phyloP scores from a whole-genome alignment of 2,113 vertebrate species.

The Ophthalmolycus amberensis region DNA sequence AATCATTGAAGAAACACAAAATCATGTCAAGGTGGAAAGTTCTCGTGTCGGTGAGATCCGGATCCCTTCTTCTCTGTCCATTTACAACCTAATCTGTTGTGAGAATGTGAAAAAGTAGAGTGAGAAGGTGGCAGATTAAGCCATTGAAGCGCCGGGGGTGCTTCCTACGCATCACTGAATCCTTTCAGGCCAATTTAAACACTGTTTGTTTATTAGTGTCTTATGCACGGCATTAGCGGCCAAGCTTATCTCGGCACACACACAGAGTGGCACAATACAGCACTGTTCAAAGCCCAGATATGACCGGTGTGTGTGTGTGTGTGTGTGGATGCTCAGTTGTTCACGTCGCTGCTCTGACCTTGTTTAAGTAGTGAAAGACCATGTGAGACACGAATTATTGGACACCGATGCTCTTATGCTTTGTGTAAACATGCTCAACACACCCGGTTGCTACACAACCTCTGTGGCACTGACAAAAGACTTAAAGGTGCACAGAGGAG shows the following conservation, averaged over 20 bases:
- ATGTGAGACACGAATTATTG: constrained; percentile 83
- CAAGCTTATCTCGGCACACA: constrained; percentile 83
- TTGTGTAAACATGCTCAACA: constrained; percentile 83
- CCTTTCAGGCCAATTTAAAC: constrained; percentile 86
- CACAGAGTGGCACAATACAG: constrained; percentile 77
- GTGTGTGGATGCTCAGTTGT: constrained; percentile 70
- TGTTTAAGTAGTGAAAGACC: constrained; percentile 81
- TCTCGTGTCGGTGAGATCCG: constrained; percentile 34
- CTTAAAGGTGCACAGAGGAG: constrained; percentile 80
- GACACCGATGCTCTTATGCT: constrained; percentile 80
- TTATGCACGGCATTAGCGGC: constrained; percentile 81
- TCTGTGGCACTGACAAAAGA: constrained; percentile 79
- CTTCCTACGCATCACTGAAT: constrained; percentile 80
- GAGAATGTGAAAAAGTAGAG: constrained; percentile 80
- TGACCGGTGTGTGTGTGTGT: constrained; percentile 31
- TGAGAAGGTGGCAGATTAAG: constrained; percentile 83
- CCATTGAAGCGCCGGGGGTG: constrained; percentile 78
- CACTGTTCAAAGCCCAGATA: constrained; percentile 77
- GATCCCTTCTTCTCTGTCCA: constrained; percentile 64
- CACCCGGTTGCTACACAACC: constrained; percentile 67
- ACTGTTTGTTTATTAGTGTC: constrained; percentile 89
- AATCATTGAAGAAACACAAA: constrained; percentile 24
- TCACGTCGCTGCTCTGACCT: constrained; percentile 76
- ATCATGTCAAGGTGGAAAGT: constrained; percentile 46
- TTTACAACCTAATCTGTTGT: constrained; percentile 83